A percentile compares a stretch with the other conserved stretches of the same genome.
These are phyloP conservation scores for Timema cristinae DNA, from an alignment of 2,888 invertebrate species.

Conservation along the genomic window DNA sequence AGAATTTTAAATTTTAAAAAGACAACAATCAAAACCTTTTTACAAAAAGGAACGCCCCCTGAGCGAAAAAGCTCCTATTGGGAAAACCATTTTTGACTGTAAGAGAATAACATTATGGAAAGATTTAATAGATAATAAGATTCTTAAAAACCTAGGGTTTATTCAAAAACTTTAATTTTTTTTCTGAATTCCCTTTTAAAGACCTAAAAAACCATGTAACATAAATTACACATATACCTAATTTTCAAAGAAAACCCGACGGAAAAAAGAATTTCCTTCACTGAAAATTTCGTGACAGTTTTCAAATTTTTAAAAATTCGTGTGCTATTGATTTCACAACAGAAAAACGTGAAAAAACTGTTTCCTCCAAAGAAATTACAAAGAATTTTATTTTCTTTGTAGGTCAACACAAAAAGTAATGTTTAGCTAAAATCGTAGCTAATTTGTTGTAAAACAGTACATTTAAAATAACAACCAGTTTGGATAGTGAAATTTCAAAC, in stretches of 20 bases:
- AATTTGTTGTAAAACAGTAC: no score
- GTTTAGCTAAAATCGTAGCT: no score
- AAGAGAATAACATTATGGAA: neutral
- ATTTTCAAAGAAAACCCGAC: neutral
- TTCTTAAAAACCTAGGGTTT: neutral
- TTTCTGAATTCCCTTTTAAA: neutral
- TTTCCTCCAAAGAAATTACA: no score
- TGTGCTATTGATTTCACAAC: no score
- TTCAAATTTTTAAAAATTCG: neutral
- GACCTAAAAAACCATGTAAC: constrained; percentile 2
- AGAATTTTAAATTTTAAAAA: no score
- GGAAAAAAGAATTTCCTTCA: neutral
- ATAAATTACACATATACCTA: neutral
- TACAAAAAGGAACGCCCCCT: no score
- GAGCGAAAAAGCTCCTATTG: neutral
- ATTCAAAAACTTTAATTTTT: neutral
- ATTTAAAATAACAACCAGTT: no score
- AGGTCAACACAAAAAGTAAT: no score
- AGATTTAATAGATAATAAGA: neutral
- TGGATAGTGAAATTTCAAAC: no score
- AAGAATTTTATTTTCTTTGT: no score
- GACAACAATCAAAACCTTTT: no score
- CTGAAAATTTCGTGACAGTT: neutral
- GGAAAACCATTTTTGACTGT: neutral
- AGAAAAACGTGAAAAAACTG: no score